These are phyloP conservation scores for Pocillopora damicornis DNA, from an alignment of 64 coral and sea anemone species.

Conservation along the genomic window DNA sequence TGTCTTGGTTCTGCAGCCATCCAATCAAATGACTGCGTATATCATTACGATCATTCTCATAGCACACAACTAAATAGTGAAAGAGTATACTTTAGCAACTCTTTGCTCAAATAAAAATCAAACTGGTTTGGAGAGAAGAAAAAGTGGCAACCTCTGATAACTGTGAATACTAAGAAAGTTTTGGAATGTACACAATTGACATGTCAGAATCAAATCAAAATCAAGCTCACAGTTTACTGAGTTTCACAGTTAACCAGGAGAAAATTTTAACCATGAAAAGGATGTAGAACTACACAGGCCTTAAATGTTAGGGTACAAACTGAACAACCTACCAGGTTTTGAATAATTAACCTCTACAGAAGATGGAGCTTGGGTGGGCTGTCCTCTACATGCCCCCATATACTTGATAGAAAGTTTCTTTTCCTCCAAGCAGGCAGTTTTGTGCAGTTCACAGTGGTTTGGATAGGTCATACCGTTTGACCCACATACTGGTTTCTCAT, in stretches of 20 bases:
- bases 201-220: too few relatives aligned
- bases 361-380: conserved; percentile 9
- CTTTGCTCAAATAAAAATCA: not conserved
- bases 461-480: conserved; percentile 53
- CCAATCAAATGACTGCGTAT: conserved; percentile 46
- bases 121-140: not conserved
- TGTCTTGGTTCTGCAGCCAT: conserved; percentile 35
- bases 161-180: too few relatives aligned
- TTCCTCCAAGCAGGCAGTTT: conserved; percentile 36
- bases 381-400: conserved; percentile 27
- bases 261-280: too few relatives aligned
- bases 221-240: too few relatives aligned
- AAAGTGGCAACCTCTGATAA: too few relatives aligned
- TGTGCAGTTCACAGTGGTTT: conserved; percentile 61
- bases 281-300: too few relatives aligned
- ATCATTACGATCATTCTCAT: conserved; percentile 45
- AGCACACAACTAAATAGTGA: conserved; percentile 41
- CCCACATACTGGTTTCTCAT: conserved; percentile 53
- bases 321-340: conserved; percentile 38
- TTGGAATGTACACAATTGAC: too few relatives aligned
- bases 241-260: too few relatives aligned
- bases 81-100: not conserved
- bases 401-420: conserved; percentile 45
- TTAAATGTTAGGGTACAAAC: not conserved
- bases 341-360: conserved; percentile 26